phyloP scores from a whole-genome alignment of 2,113 vertebrate species.

The Macheiramphus alcinus region DNA sequence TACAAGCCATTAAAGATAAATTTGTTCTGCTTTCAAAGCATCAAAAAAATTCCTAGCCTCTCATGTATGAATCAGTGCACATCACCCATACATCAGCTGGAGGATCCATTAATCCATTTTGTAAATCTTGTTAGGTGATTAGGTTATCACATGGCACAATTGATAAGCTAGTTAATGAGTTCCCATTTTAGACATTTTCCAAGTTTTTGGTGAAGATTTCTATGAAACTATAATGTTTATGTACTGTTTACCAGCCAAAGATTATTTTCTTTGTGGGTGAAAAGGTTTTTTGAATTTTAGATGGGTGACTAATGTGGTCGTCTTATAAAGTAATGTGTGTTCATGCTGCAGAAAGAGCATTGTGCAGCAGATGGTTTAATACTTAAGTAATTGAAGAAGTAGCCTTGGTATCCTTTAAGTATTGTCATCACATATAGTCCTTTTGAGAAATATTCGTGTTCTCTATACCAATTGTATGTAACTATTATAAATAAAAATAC shows the following conservation, averaged over 20 bases:
- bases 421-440: not conserved
- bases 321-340: not conserved
- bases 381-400: not conserved
- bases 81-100: not conserved
- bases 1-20: not conserved
- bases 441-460: not conserved
- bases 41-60: not conserved
- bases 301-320: not conserved
- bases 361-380: not conserved
- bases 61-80: not conserved
- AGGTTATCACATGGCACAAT: not conserved
- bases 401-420: not conserved
- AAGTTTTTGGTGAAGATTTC: not conserved
- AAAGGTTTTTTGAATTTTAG: not conserved
- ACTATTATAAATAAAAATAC: not conserved
- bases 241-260: not conserved
- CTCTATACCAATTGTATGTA: not conserved
- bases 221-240: not conserved
- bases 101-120: not conserved
- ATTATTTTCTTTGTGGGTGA: not conserved
- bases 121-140: constrained; percentile 42
- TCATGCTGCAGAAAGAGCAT: not conserved
- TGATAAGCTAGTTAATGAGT: not conserved
- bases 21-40: not conserved
- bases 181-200: constrained; percentile 17